Base-by-base conservation (phyloP, 1,140 invertebrate species). In the Penaeus japonicus region DNA sequence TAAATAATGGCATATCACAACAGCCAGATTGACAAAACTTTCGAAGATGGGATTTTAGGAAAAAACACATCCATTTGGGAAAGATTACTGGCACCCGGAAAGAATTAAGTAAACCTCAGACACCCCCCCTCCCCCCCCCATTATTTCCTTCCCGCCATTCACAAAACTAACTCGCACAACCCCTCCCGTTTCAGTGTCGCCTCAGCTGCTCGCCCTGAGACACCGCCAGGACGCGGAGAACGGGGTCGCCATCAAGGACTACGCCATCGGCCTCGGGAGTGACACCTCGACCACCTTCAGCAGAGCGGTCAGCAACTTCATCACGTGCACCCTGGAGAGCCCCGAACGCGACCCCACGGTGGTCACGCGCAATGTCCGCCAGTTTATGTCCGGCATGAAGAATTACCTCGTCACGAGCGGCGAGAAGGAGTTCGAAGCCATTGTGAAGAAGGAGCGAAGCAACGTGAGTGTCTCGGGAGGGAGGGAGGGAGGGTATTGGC, bases 331-430 rank as follows among this genome's bases (percentile, higher is more conserved):
- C 0, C 95, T 96, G 90, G 97, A 99, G 91, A 97, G 97, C 1
- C 96, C 96, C 75, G 97, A 99, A 91, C 95, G 94, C 4, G 97
- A 96, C 91, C 97, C 97, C 10, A 96, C 97, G 91, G 94, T 97
- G 62, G 96, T 98, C 20, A 97, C 98, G 96, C 94, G 97, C 89
- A 98, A 98, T 92, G 97, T 98, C 93, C 95, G 98, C 2, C 98
- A 99, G 92, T 99, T 99, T 92, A 98, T 99, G 96, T 98, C 96
- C 24, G 98, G 98, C 65, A 98, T 99, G 95, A 99, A 98, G 92
- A 99, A 99, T 92, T 99, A 98, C 92, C 93, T 99, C 53, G 96
- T 98, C 5, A 98, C 98, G 91, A 97, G 98, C 91, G 97, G 97
- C 2, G 97, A 99, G 92, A 95, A 96, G 90, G 96, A 97, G 91